Conservation (phyloP, 1,140 invertebrate species). For the Lerema accius region DNA sequence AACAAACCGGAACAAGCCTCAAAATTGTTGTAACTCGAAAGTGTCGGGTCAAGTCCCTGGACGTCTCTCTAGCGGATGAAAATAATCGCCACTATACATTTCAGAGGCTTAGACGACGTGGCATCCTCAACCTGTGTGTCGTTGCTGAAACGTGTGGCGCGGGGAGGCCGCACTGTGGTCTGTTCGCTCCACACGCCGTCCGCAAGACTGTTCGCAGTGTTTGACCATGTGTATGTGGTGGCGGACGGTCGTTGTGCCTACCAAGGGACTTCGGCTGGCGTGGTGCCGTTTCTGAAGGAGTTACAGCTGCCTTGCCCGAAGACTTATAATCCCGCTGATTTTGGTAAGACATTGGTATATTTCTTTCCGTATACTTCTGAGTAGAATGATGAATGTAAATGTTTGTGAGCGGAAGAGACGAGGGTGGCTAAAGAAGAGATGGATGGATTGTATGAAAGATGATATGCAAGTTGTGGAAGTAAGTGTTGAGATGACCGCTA, state of each 20-base stretch:
- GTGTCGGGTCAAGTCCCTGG: too few species aligned
- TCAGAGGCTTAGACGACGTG: slow-evolving; percentile 90
- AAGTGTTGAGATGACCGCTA: too few species aligned
- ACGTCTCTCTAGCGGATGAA: too few species aligned
- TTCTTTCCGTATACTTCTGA: too few species aligned
- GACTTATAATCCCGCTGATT: slow-evolving; percentile 93
- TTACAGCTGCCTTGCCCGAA: slow-evolving; percentile 88
- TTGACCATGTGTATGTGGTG: slow-evolving; percentile 91
- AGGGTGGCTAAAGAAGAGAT: too few species aligned
- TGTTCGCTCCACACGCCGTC: slow-evolving; percentile 97
- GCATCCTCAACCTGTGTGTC: slow-evolving; percentile 90
- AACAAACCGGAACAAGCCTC: too few species aligned
- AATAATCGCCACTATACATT: slow-evolving; percentile 45
- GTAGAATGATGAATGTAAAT: too few species aligned
- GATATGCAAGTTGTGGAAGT: too few species aligned
- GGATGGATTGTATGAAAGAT: too few species aligned
- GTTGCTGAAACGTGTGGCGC: slow-evolving; percentile 89
- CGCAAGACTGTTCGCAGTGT: slow-evolving; percentile 89
- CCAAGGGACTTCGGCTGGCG: slow-evolving; percentile 85
- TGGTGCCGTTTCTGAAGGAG: slow-evolving; percentile 87
- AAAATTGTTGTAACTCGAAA: too few species aligned
- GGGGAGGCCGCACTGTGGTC: slow-evolving; percentile 92
- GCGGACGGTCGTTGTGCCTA: slow-evolving; percentile 89
- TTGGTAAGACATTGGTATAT: too few species aligned
- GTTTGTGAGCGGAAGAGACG: too few species aligned